A percentile compares a stretch with the other conserved stretches of the same genome.
Evolutionary conservation across 2,888 invertebrate species (phyloP).

Genomic region (Carterocephalus palaemon): DNA sequence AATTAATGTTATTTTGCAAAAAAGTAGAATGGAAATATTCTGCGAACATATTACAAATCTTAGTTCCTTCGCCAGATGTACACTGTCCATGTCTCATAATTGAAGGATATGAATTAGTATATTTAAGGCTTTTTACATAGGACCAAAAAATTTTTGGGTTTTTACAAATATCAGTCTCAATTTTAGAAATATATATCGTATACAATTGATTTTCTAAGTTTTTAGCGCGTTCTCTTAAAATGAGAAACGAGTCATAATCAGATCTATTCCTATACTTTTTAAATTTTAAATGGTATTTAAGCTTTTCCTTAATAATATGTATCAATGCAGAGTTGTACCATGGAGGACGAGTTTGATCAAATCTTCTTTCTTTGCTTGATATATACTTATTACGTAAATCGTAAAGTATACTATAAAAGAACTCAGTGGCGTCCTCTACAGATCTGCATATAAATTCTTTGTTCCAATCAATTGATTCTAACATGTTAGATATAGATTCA

Average conservation of each 20-base stretch:
- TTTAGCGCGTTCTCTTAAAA: conserved; percentile 3
- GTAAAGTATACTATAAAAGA: not conserved
- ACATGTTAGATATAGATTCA: not conserved
- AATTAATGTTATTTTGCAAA: no score
- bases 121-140: no score
- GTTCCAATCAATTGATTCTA: not conserved
- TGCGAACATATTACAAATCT: no score
- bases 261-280: conserved; percentile 2
- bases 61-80: no score
- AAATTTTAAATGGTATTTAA: not conserved
- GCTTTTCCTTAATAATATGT: not conserved
- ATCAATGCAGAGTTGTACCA: not conserved
- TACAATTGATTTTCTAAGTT: not conserved
- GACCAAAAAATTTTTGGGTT: conserved; percentile 5
- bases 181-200: no score
- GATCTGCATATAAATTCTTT: not conserved
- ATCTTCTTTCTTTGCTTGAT: not conserved
- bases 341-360: not conserved
- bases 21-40: no score
- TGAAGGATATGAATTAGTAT: no score
- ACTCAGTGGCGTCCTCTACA: not conserved
- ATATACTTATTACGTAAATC: conserved; percentile 1
- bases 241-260: not conserved
- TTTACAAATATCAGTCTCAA: not conserved
- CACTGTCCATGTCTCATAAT: no score